Base-by-base conservation (phyloP, 2,113 vertebrate species). In the Climacteris rufus region DNA sequence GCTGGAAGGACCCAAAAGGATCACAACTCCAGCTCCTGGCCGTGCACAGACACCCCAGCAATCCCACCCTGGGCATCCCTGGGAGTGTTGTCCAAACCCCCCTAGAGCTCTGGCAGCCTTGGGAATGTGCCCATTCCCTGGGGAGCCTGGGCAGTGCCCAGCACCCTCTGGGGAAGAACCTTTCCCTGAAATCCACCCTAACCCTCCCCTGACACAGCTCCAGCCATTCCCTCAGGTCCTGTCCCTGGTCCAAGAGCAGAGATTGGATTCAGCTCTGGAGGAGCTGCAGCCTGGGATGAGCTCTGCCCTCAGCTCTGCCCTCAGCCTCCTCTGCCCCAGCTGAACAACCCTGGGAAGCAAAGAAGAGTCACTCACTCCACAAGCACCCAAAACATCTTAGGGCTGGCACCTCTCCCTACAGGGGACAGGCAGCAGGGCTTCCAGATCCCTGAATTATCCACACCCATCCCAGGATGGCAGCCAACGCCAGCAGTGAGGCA, bases 61-160 rank as follows among this genome's bases (percentile, higher is more conserved):
- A 39, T 24, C 52, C 77, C 33, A 10, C 27, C 37, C 33, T n/a
- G n/a, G n/a, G n/a, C n/a, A 24, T 2, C 6, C 28, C n/a, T 19
- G 2, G 14, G 1, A 87, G 56, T 0, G 0, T 0, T 20, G 5
- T n/a, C 39, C 44, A 52, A 74, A 37, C 0, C 0, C 23, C 30
- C 16, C 60, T 60, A 45, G 4, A 82, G 61, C 44, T 66, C 37
- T 45, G 44, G 50, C 44, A 72, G 86, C 10, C 5, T 27, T 0
- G 2, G 33, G 33, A 8, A 15, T 0, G 0, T 2, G 42, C 1
- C 4, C 49, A 59, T 31, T 50, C 27, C 45, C 28, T 30, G 28
- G 53, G 33, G 20, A 60, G 53, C 39, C 39, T 60, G 87, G 7
- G 1, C 78, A 75, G 69, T 45, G 37, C 33, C 47, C 69, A 44